phyloP scores from a whole-genome alignment of 2,113 vertebrate species.

The Brachirus orientalis region DNA sequence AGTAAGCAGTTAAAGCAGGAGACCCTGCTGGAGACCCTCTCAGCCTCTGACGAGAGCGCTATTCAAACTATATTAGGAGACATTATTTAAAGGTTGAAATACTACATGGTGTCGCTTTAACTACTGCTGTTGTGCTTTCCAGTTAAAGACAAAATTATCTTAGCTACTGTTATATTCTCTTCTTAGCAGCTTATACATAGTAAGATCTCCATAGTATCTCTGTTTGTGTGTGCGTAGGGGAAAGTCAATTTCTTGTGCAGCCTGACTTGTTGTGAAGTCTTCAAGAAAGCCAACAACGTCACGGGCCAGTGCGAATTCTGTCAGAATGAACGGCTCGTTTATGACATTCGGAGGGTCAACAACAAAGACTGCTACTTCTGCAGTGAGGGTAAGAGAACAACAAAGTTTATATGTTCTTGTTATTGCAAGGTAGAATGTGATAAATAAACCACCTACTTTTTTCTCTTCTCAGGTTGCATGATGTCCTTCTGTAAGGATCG shows the following conservation, averaged over 20 bases:
- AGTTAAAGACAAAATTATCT: no score
- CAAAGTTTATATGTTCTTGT: no score
- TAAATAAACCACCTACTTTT: not conserved
- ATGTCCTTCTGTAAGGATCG: slow-evolving; percentile 88
- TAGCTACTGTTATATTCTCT: no score
- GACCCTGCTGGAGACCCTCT: no score
- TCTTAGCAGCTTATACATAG: no score
- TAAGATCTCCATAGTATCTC: not conserved
- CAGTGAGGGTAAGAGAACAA: slow-evolving; percentile 86
- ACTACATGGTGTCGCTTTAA: no score
- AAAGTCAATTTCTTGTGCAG: slow-evolving; percentile 90
- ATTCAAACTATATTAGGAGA: no score
- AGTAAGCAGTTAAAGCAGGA: no score
- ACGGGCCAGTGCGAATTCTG: slow-evolving; percentile 90
- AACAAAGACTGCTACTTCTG: slow-evolving; percentile 88
- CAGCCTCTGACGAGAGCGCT: no score
- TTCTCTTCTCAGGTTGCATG: slow-evolving; percentile 84
- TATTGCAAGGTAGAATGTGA: no score
- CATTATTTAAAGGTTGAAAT: no score
- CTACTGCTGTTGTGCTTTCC: no score
- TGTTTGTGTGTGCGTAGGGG: slow-evolving; percentile 76
- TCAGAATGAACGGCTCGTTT: slow-evolving; percentile 87
- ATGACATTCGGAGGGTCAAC: slow-evolving; percentile 86
- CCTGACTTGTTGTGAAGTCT: slow-evolving; percentile 88
- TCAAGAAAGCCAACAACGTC: slow-evolving; percentile 86